Evolutionary conservation across 2,888 invertebrate species (phyloP).

Genomic region (Phrixothrix hirtus): DNA sequence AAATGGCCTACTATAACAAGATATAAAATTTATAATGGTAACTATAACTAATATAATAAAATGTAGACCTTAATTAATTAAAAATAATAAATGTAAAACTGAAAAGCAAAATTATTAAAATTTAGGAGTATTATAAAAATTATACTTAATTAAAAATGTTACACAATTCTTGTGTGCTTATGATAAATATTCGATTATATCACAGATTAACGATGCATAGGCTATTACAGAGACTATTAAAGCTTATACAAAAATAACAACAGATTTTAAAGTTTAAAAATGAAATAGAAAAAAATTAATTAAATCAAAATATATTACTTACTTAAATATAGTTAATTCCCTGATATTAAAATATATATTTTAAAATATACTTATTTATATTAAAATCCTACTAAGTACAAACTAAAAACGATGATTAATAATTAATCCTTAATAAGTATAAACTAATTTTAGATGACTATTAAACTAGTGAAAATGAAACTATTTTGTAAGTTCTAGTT

Average conservation of each 20-base stretch:
- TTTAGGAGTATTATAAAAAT: constrained; percentile 21
- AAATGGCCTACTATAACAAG: constrained; percentile 7
- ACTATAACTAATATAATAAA: constrained; percentile 38
- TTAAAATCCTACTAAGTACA: constrained; percentile 4
- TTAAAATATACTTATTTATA: constrained; percentile 12
- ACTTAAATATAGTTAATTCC: constrained; percentile 18
- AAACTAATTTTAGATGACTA: constrained; percentile 18
- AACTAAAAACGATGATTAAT: not conserved
- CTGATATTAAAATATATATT: constrained; percentile 23
- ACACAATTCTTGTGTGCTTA: constrained; percentile 10
- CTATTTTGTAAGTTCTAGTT: constrained; percentile 8
- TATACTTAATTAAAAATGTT: constrained; percentile 14
- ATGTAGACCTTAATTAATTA: too few relatives aligned
- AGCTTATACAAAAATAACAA: too few relatives aligned
- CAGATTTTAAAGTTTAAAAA: too few relatives aligned
- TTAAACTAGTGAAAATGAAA: constrained; percentile 19
- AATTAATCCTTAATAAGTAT: constrained; percentile 24
- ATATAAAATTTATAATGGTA: constrained; percentile 32
- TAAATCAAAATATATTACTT: too few relatives aligned
- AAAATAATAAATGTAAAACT: too few relatives aligned
- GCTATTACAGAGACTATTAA: not conserved
- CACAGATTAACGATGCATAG: constrained; percentile 41
- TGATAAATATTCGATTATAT: constrained; percentile 41
- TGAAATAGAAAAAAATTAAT: too few relatives aligned
- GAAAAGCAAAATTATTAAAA: constrained; percentile 10